Conservation (phyloP, 2,888 invertebrate species). For the Leptopilina myrica region DNA sequence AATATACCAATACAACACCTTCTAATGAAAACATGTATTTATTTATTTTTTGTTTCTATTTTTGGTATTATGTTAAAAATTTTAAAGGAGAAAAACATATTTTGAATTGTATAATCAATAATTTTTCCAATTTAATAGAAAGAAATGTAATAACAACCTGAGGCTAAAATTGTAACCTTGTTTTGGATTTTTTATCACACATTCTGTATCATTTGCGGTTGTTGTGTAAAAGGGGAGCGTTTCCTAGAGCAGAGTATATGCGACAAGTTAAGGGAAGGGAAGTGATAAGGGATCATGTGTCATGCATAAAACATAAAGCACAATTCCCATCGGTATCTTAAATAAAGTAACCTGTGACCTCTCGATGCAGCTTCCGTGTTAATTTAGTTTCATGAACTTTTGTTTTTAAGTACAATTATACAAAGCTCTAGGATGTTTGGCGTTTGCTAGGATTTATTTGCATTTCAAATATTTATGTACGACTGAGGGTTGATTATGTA, state of each 20-base stretch:
- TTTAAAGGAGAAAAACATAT: no score
- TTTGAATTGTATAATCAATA: neutral
- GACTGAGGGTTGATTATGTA: no score
- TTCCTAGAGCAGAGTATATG: neutral
- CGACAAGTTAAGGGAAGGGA: conserved; percentile 16
- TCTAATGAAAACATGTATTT: neutral
- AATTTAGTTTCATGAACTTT: neutral
- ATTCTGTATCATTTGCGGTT: neutral
- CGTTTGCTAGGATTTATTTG: no score
- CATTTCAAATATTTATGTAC: no score
- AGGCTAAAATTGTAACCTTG: neutral
- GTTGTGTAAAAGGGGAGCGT: conserved; percentile 1
- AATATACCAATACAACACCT: no score
- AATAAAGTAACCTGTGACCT: conserved; percentile 39
- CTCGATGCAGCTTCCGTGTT: conserved; percentile 10
- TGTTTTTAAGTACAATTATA: neutral
- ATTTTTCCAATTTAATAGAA: neutral
- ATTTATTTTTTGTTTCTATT: neutral
- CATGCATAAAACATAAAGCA: conserved; percentile 42
- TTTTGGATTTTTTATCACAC: conserved; percentile 3
- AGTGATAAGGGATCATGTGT: conserved; percentile 40
- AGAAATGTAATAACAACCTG: neutral
- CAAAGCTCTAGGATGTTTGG: no score
- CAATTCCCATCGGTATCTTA: conserved; percentile 41
- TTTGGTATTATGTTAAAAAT: no score